Percentiles rank a stretch among this genome's conserved stretches.
phyloP scores from a whole-genome alignment of 1,140 invertebrate species.

The Heliconius melpomene region DNA sequence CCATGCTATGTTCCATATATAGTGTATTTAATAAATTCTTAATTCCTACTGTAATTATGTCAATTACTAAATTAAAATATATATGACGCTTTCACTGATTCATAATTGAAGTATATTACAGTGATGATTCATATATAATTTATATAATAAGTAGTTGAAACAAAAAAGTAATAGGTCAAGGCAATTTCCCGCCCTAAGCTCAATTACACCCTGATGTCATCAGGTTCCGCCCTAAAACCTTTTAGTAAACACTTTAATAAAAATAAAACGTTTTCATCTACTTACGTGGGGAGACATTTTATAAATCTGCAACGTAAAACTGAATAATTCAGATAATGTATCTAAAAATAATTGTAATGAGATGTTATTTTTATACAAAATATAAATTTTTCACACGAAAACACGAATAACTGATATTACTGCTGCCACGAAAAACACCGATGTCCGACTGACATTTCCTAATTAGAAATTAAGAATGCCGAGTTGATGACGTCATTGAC shows the following conservation, averaged over 20 bases:
- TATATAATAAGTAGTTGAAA: constrained; percentile 5
- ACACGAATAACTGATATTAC: background rate
- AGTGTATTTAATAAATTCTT: too few relatives aligned
- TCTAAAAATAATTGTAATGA: background rate
- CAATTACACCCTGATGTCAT: constrained; percentile 46
- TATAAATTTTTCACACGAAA: background rate
- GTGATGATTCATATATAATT: background rate
- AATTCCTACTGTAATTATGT: background rate
- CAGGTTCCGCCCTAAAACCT: constrained; percentile 44
- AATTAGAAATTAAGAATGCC: background rate
- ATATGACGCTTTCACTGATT: background rate
- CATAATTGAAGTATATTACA: constrained; percentile 14
- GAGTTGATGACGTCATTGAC: background rate
- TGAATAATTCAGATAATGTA: background rate
- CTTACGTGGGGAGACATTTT: constrained; percentile 8
- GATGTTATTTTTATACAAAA: background rate
- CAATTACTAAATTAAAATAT: background rate
- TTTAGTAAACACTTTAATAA: background rate
- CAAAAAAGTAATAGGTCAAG: constrained; percentile 31
- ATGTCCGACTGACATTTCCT: background rate
- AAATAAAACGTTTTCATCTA: background rate
- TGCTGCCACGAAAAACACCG: background rate
- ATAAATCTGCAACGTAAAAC: background rate
- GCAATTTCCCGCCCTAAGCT: constrained; percentile 31
- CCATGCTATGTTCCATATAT: too few relatives aligned